Evolutionary conservation across 2,113 vertebrate species (phyloP), one percentile per base, ranked within the genome.

Genomic region (Hipposideros armiger): DNA sequence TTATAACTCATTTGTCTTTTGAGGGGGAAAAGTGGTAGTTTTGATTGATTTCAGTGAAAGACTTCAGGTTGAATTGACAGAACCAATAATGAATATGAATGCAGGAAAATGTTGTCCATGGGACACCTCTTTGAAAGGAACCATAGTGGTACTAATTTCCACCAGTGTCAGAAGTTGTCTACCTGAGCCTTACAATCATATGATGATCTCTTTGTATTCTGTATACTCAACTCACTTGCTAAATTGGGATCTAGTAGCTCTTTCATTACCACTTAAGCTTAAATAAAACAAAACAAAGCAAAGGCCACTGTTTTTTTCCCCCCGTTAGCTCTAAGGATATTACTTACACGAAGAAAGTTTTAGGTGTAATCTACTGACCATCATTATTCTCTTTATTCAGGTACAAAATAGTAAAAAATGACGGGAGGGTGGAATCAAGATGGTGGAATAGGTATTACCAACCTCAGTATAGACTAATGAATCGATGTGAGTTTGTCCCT

Each of bases 301-400:
- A 81, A 88, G 19, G 47, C 30, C 36, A 54, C 32, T 52, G 11
- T 26, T 70, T 45, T 58, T 94, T 89, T 52, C 2, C 11, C 70
- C 47, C 62, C 54, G 66, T 72, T 36, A 87, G 47, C 32, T 90
- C 50, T 60, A 80, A 95, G 47, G 45, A 40, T 42, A 36, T 64
- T 28, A 54, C 22, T 78, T 47, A 50, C 30, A 22, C 45, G 67
- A 97, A 88, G 47, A 95, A 78, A 80, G 56, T 56, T 73, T 91
- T 60, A 54, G 60, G 47, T 72, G 2, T 45, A 83, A 62, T 56
- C 26, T 50, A 40, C 32, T 88, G 32, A 60, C 9, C 22, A 67
- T 73, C 85, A 76, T 36, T 91, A 76, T 36, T 91, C 56, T 62
- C 42, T 73, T 92, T 66, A 45, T 87, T 94, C 30, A 50, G 30